Base-by-base conservation (phyloP, 2,888 invertebrate species). In the Protophormia terraenovae region DNA sequence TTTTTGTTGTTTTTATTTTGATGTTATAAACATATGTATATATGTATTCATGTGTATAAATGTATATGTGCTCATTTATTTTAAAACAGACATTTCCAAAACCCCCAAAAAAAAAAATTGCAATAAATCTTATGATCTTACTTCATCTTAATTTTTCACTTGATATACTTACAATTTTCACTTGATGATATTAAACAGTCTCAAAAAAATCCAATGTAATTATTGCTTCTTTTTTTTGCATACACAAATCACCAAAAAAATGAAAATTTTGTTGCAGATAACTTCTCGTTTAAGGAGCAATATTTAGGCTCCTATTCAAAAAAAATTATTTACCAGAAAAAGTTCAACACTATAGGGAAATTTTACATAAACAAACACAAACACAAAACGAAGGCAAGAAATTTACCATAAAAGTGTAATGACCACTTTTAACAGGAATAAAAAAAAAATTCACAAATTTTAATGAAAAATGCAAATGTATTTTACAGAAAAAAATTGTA, bases 131-230 rank as follows among this genome's bases (percentile, higher is more conserved):
- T 22, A 27, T 78, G 41, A 22, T 80, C 76, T 58, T 69, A 69
- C 12, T 58, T 73, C 45, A 67, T n/a, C n/a, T n/a, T n/a, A n/a
- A n/a, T n/a, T n/a, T n/a, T n/a, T n/a, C n/a, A n/a, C n/a, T n/a
- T n/a, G n/a, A n/a, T 2, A 67, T 81, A 85, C 85, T 85, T 82
- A 85, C 85, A 82, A 60, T 77, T 77, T 71, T 80, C 79, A 72
- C 60, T 76, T 73, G 66, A 66, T 60, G 80, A 82, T 71, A 71
- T 76, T 62, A 77, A 81, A 55, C 81, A 81, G 81, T 62, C 53
- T 67, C 71, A 53, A 55, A 58, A 82, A n/a, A n/a, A 50, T 41
- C 45, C 82, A 71, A 71, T 10, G 62, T 76, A 71, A 71, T 71
- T 76, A 76, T 55, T 82, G 38, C 38, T 16, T 35, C 10, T 69